phyloP scores from a whole-genome alignment of 2,888 invertebrate genomes.

The Tortrix viridana region DNA sequence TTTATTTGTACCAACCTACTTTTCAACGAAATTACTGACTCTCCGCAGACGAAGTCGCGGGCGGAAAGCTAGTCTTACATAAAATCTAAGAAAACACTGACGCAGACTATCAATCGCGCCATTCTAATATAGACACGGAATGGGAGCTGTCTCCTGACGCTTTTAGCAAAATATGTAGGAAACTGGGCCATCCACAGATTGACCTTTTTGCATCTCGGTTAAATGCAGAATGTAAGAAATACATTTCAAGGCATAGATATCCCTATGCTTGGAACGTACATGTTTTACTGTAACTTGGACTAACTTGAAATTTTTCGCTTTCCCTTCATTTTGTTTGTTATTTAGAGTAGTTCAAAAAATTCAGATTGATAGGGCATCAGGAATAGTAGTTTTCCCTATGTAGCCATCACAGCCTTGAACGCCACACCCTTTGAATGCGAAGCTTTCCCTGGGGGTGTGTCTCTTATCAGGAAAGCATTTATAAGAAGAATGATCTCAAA shows the following conservation, averaged over 20 bases:
- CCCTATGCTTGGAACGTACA: slow-evolving; percentile 1
- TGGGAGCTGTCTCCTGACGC: background rate
- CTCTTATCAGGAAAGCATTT: background rate
- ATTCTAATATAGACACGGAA: background rate
- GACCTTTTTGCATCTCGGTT: background rate
- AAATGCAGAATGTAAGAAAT: background rate
- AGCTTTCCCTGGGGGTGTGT: slow-evolving; percentile 2
- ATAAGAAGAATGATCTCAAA: slow-evolving; percentile 2
- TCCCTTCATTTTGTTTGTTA: too few species aligned
- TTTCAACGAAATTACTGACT: too few species aligned
- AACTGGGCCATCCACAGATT: background rate
- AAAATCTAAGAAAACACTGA: slow-evolving; percentile 1
- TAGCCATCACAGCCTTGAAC: slow-evolving; percentile 3
- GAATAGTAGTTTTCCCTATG: background rate
- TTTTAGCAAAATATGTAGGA: background rate
- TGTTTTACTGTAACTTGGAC: background rate
- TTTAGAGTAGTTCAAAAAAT: slow-evolving; percentile 1
- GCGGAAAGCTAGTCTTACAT: too few species aligned
- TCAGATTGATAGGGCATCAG: background rate
- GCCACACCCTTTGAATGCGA: background rate
- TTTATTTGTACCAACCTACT: too few species aligned
- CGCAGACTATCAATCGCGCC: background rate
- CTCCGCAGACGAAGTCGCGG: too few species aligned
- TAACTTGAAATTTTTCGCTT: background rate
- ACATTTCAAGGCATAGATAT: too few species aligned